These are phyloP conservation scores for Todiramphus chloris DNA, from an alignment of 2,113 vertebrate species.

Conservation along the genomic window DNA sequence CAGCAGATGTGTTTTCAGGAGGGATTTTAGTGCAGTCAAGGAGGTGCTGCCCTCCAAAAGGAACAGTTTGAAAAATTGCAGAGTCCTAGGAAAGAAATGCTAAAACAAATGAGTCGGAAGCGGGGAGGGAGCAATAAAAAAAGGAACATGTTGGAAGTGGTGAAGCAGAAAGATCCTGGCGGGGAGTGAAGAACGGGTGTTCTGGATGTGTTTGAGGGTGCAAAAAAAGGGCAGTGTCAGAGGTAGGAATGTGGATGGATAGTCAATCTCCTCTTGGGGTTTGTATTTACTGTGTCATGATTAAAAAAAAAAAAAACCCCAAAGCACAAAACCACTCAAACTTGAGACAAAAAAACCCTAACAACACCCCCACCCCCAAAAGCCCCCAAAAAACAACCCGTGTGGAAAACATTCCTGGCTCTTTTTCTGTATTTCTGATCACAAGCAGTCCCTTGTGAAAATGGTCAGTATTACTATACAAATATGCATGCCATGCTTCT, in stretches of 20 bases:
- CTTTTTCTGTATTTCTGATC: background rate
- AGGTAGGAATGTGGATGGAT: background rate
- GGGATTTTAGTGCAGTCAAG: slow-evolving; percentile 11
- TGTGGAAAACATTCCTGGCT: background rate
- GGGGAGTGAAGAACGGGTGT: background rate
- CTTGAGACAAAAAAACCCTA: background rate
- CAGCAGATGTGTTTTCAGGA: slow-evolving; percentile 44
- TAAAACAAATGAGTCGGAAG: background rate
- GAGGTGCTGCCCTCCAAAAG: slow-evolving; percentile 41
- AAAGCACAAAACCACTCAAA: background rate
- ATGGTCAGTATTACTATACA: background rate
- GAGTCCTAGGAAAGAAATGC: slow-evolving; percentile 11
- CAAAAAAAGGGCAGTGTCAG: background rate
- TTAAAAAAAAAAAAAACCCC: background rate
- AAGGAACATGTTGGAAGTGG: background rate
- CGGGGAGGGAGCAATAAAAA: background rate
- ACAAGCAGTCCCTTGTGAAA: background rate
- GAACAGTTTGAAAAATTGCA: background rate
- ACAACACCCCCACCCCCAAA: background rate
- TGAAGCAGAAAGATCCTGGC: slow-evolving; percentile 1
- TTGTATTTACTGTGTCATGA: background rate
- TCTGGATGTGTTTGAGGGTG: background rate
- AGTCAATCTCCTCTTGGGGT: background rate
- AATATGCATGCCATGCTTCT: background rate
- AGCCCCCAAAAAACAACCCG: background rate